These are phyloP conservation scores for Pachycephus smyrnensis DNA, from an alignment of 2,888 invertebrate species.

Conservation along the genomic window DNA sequence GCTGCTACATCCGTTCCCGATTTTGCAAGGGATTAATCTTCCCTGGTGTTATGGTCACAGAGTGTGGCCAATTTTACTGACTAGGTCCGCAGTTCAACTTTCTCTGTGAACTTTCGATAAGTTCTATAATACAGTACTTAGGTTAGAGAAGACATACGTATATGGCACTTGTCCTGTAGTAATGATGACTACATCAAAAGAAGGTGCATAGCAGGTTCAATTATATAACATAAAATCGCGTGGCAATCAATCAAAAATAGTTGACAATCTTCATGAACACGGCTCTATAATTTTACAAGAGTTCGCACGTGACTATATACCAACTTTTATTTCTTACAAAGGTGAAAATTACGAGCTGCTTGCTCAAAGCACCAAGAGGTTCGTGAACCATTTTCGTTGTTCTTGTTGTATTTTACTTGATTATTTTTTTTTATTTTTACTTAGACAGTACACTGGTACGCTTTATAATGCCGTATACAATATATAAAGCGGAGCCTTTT, in stretches of 20 bases:
- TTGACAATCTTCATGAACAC: neutral
- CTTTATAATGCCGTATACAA: neutral
- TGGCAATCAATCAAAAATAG: neutral
- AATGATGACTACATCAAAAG: neutral
- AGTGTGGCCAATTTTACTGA: neutral
- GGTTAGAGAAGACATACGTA: neutral
- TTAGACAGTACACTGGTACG: neutral
- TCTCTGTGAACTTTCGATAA: neutral
- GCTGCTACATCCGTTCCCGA: neutral
- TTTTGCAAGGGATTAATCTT: neutral
- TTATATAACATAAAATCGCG: neutral
- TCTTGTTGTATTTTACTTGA: neutral
- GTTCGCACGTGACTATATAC: neutral
- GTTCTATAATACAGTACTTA: neutral
- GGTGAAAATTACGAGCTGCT: neutral
- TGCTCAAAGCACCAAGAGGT: neutral
- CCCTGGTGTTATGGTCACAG: neutral
- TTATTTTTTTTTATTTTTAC: neutral
- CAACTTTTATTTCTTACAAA: neutral
- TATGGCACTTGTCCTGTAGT: neutral
- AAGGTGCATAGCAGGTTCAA: neutral
- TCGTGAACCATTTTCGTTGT: neutral
- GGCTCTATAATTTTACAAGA: neutral
- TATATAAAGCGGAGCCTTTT: neutral
- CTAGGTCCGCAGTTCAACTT: neutral